Conservation (phyloP, 2,888 invertebrate genomes). For the Schrankia costaestrigalis region DNA sequence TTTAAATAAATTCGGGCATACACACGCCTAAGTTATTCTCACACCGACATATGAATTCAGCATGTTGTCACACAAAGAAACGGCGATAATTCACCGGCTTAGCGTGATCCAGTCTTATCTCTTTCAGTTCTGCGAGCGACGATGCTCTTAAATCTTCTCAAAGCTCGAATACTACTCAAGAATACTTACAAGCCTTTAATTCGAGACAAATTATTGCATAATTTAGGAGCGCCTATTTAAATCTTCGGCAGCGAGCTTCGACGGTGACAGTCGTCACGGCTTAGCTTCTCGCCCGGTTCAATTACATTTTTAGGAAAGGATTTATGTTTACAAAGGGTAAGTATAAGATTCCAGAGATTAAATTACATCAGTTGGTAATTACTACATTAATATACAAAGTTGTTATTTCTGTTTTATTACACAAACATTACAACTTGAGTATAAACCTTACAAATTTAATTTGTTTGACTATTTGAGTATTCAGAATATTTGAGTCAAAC, state of each 20-base stretch:
- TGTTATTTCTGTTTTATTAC: too few relatives aligned
- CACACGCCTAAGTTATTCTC: conserved; percentile 44
- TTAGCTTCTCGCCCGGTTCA: conserved; percentile 27
- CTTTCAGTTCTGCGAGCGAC: conserved; percentile 56
- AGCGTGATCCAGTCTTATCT: conserved; percentile 62
- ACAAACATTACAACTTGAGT: too few relatives aligned
- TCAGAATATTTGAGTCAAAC: not conserved
- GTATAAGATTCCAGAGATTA: too few relatives aligned
- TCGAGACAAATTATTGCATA: conserved; percentile 62
- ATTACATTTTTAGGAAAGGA: conserved; percentile 22
- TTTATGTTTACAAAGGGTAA: conserved; percentile 6
- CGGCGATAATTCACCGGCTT: conserved; percentile 61
- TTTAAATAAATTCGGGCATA: conserved; percentile 62
- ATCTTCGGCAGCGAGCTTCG: conserved; percentile 21
- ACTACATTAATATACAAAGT: conserved; percentile 2
- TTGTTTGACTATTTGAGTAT: conserved; percentile 3
- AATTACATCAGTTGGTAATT: conserved; percentile 1
- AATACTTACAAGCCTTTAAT: conserved; percentile 64
- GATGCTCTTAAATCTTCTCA: conserved; percentile 62
- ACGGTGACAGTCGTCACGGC: conserved; percentile 26
- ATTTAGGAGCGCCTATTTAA: conserved; percentile 43
- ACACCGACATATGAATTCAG: conserved; percentile 37
- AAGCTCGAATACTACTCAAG: conserved; percentile 55
- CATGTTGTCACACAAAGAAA: conserved; percentile 53
- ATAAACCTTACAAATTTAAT: too few relatives aligned